Evolutionary conservation across 2,797 vertebrate species (phyloP).

Genomic region (Sebastes oblongus): DNA sequence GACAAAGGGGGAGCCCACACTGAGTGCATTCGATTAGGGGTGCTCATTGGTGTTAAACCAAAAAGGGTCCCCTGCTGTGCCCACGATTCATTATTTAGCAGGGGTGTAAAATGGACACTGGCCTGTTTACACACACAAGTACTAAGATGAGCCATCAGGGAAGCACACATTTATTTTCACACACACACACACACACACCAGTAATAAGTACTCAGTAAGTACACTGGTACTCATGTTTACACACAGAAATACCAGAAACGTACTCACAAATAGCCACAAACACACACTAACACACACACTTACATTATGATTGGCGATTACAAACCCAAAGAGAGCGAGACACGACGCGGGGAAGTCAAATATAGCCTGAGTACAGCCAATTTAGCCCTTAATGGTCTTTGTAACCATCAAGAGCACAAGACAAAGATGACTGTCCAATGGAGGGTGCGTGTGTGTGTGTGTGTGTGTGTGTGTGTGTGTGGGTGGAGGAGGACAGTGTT

Average conservation of each 20-base stretch:
- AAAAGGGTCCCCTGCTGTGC: conserved; percentile 58
- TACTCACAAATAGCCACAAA: conserved; percentile 32
- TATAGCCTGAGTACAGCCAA: conserved; percentile 80
- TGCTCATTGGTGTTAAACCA: conserved; percentile 60
- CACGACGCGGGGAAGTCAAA: conserved; percentile 64
- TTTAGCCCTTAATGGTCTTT: conserved; percentile 78
- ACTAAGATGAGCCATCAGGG: conserved; percentile 39
- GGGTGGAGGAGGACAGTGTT: conserved; percentile 65
- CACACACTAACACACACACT: conserved; percentile 28
- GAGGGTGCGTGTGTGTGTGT: conserved; percentile 1
- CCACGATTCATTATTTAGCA: conserved; percentile 61
- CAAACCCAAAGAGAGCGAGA: conserved; percentile 61
- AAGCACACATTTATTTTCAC: conserved; percentile 38
- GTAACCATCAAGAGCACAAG: conserved; percentile 71
- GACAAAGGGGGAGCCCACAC: conserved; percentile 59
- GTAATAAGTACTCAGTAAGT: conserved; percentile 39
- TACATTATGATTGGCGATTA: conserved; percentile 60
- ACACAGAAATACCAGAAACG: conserved; percentile 30
- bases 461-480: conserved; percentile 19
- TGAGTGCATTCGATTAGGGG: conserved; percentile 67
- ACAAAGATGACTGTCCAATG: conserved; percentile 68
- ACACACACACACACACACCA: conserved; percentile 25
- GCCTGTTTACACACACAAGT: conserved; percentile 28
- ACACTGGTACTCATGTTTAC: conserved; percentile 22
- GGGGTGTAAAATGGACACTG: conserved; percentile 62